Evolutionary conservation across 2,113 vertebrate genomes (phyloP).

Genomic region (Passer montanus): DNA sequence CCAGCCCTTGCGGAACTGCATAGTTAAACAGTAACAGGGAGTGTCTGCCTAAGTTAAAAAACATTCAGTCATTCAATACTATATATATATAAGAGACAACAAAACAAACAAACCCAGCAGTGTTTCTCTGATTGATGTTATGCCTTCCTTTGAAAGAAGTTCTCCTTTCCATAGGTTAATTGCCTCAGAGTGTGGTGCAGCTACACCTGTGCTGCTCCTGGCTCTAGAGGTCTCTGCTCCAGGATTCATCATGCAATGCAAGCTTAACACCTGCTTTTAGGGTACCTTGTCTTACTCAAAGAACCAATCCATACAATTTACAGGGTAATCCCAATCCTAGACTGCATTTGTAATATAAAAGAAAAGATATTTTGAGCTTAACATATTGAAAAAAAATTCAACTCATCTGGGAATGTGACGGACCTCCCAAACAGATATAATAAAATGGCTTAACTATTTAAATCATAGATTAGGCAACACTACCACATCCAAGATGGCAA

Average conservation of each 20-base stretch:
- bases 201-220: background rate
- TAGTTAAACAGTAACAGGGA: background rate
- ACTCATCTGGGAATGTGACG: background rate
- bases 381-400: background rate
- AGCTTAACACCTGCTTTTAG: background rate
- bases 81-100: background rate
- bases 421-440: background rate
- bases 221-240: background rate
- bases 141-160: background rate
- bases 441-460: background rate
- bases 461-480: background rate
- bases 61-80: background rate
- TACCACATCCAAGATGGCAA: rapidly evolving
- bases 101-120: background rate
- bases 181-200: background rate
- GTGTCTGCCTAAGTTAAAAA: background rate
- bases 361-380: background rate
- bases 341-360: background rate
- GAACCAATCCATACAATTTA: background rate
- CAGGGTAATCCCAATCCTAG: background rate
- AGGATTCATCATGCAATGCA: background rate
- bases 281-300: background rate
- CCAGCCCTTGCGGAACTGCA: background rate
- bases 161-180: background rate
- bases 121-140: background rate